Evolutionary conservation across 1,140 invertebrate genomes (phyloP), one percentile per base, ranked within the genome.

Genomic region (Physella acuta): DNA sequence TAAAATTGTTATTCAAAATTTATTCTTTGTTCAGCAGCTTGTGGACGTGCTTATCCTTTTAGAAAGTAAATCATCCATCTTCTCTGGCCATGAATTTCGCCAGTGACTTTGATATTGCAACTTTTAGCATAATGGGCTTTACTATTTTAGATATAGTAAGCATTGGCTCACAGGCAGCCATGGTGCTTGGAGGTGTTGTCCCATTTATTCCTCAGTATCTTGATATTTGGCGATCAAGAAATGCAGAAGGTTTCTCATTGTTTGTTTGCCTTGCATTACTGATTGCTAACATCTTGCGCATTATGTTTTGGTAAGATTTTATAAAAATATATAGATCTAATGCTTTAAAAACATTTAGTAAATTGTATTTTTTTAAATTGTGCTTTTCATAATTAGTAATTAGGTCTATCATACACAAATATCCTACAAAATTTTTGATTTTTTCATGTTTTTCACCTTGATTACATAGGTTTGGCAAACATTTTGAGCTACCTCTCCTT

Each of bases 391-490:
- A n/a, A n/a, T n/a, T n/a, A n/a, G n/a, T n/a, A n/a, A n/a, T n/a
- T n/a, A n/a, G n/a, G n/a, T n/a, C n/a, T n/a, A n/a, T n/a, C n/a
- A n/a, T n/a, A n/a, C n/a, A n/a, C n/a, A n/a, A n/a, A n/a, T n/a
- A n/a, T n/a, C n/a, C n/a, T n/a, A n/a, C n/a, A n/a, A n/a, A n/a
- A n/a, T n/a, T n/a, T n/a, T n/a, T n/a, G n/a, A n/a, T n/a, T n/a
- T n/a, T n/a, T n/a, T n/a, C n/a, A n/a, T n/a, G n/a, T n/a, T n/a
- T n/a, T n/a, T n/a, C n/a, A n/a, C n/a, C n/a, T n/a, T n/a, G n/a
- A n/a, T n/a, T n/a, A n/a, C n/a, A n/a, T 85, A 98, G 96, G 96
- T 99, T 99, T 90, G 97, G 96, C 60, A 95, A 95, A 86, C 91
- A 90, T 73, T 99, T 95, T 89, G 96, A 99, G 86, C 86, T 93